These are phyloP conservation scores for Phlogophora meticulosa DNA, from an alignment of 2,888 invertebrate species.

Conservation along the genomic window DNA sequence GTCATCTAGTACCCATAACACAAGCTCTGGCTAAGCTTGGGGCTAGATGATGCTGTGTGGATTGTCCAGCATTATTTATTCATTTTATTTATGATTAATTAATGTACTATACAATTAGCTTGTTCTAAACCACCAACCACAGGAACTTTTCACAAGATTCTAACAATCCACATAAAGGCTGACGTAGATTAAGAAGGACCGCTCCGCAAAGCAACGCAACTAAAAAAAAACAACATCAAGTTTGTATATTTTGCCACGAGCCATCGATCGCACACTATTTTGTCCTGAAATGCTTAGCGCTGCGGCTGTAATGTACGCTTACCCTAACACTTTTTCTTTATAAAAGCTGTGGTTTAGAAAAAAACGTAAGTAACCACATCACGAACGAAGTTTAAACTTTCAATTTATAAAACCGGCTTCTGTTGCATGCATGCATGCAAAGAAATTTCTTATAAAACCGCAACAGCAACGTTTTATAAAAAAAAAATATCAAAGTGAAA, in stretches of 20 bases:
- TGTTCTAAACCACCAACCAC: slow-evolving; percentile 16
- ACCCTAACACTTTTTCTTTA: not conserved
- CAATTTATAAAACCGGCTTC: slow-evolving; percentile 41
- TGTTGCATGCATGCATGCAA: slow-evolving; percentile 27
- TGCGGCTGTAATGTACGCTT: too few relatives aligned
- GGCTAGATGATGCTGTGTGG: too few relatives aligned
- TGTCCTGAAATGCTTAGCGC: too few relatives aligned
- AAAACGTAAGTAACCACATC: not conserved
- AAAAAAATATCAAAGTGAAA: slow-evolving; percentile 35
- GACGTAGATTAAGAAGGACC: too few relatives aligned
- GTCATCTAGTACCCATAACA: too few relatives aligned
- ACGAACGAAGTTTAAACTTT: slow-evolving; percentile 32
- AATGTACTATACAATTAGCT: not conserved
- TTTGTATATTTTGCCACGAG: too few relatives aligned
- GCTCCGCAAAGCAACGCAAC: too few relatives aligned
- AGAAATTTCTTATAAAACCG: slow-evolving; percentile 14
- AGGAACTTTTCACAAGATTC: slow-evolving; percentile 31
- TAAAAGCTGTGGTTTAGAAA: slow-evolving; percentile 23
- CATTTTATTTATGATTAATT: too few relatives aligned
- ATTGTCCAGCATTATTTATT: too few relatives aligned
- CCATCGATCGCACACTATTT: too few relatives aligned
- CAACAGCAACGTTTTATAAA: slow-evolving; percentile 3
- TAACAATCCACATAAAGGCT: slow-evolving; percentile 1
- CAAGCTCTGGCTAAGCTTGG: too few relatives aligned
- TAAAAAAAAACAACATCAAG: too few relatives aligned